Evolutionary conservation across 2,888 invertebrate species (phyloP), one percentile per base, ranked within the genome.

Genomic region (Athetis lepigone): DNA sequence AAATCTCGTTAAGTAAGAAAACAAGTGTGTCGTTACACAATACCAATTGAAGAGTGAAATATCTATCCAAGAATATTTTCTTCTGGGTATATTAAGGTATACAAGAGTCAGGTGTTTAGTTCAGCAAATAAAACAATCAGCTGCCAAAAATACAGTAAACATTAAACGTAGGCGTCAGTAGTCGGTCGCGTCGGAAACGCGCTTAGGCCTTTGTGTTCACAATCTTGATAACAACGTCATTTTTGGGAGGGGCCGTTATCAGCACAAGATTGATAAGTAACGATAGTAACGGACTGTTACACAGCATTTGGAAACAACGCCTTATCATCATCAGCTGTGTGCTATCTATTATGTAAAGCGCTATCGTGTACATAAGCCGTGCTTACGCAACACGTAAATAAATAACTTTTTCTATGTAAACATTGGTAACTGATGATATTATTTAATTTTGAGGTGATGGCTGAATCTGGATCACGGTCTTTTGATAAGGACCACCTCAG

Each of bases 311-410:
- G 7, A 2, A 37, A 66, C 56, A 39, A 67, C 2, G 11, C 13
- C 1, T 70, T 60, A 70, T 58, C 42, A 47, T 33, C 52, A 66
- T 66, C 75, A 77, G 79, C 71, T 68, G 55, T 49, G 33, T 25
- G 47, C 47, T 77, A 77, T 73, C 63, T 63, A 39, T 77, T 75
- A 60, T 68, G 60, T 68, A 63, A 72, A 49, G 6, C 54, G 43
- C 65, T 70, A 68, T 75, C 57, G 23, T 55, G 58, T 61, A 66
- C 65, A 70, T 68, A 68, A 45, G 54, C 23, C 46, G 46, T 49
- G 33, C 42, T 67, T 60, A 52, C 55, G 42, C 33, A 68, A 74
- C 51, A 39, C 50, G 29, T 64, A 55, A 68, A 66, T 52, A 72
- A 66, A 69, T 64, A 55, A 29, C 23, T 36, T 1, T 57, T 29